Evolutionary conservation across 2,113 vertebrate species (phyloP).

Genomic region (Nesoenas mayeri): DNA sequence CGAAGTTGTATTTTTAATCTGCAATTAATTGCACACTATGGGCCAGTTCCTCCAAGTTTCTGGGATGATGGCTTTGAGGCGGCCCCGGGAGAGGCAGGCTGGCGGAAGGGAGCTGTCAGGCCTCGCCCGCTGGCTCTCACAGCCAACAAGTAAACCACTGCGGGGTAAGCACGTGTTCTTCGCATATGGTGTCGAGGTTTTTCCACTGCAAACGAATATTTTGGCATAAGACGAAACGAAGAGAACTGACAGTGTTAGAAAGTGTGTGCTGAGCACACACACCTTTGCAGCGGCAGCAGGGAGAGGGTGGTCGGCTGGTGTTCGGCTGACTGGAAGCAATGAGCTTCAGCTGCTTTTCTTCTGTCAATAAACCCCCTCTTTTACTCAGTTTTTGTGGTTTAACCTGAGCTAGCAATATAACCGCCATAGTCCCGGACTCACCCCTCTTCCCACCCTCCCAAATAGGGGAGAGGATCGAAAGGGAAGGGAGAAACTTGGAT

Average conservation of each 20-base stretch:
- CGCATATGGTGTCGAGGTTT: not conserved
- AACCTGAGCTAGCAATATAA: too few relatives aligned
- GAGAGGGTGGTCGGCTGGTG: not conserved
- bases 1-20: not conserved
- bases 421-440: too few relatives aligned
- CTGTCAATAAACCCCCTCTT: not conserved
- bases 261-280: accelerated
- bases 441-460: too few relatives aligned
- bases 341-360: not conserved
- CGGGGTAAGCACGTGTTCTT: not conserved
- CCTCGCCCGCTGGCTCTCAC: not conserved
- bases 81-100: not conserved
- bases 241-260: not conserved
- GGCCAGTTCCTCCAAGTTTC: not conserved
- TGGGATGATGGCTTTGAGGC: not conserved
- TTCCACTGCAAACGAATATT: not conserved
- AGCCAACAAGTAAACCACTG: not conserved
- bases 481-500: too few relatives aligned
- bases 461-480: too few relatives aligned
- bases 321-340: not conserved
- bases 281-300: accelerated
- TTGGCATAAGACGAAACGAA: not conserved
- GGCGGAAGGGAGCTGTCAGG: not conserved
- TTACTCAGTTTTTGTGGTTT: not conserved
- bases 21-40: not conserved